Base-by-base conservation (phyloP, 2,113 vertebrate genomes). In the Hiodon tergisus region DNA sequence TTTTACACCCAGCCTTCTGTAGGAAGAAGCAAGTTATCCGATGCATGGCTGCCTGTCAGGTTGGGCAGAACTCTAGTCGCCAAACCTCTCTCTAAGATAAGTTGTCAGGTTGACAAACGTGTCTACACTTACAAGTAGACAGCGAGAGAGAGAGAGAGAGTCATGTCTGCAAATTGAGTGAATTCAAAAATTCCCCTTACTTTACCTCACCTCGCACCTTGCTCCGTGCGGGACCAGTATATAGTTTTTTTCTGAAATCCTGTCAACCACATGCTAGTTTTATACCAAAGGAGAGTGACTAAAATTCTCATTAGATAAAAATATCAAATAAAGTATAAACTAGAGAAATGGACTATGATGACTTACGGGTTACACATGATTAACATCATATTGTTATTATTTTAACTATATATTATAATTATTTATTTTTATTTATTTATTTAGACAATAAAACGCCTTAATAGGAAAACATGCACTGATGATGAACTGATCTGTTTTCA, bases 381-480 rank as follows among this genome's bases (percentile, higher is more conserved):
- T 31, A 13, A n/a, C 52, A 46, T 58, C 53, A 55, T 47, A 68
- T 9, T 70, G 16, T 5, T 59, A 46, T 71, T 71, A 48, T 48
- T 11, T 59, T 71, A 9, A 71, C 14, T n/a, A n/a, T 52, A n/a
- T 16, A 71, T 47, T n/a, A n/a, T 52, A n/a, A 71, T 71, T 71
- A 58, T 71, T 71, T 71, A 71, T 71, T 71, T 31, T n/a, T 3
- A 48, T 58, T 59, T 8, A 59, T 71, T 48, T 10, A 59, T 71
- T 71, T 59, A 47, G 14, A 48, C 31, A 59, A 11, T 58, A 71
- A 11, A 58, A 8, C 47, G 10, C n/a, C 58, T 71, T 17, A 55
- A 17, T 69, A 31, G 16, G 52, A 16, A 9, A 17, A 55, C 16
- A 47, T 71, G 13, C 60, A 59, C 14, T 48, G 58, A 4, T 50